Conservation (phyloP, 1,140 invertebrate genomes). For the Drosophila tani region DNA sequence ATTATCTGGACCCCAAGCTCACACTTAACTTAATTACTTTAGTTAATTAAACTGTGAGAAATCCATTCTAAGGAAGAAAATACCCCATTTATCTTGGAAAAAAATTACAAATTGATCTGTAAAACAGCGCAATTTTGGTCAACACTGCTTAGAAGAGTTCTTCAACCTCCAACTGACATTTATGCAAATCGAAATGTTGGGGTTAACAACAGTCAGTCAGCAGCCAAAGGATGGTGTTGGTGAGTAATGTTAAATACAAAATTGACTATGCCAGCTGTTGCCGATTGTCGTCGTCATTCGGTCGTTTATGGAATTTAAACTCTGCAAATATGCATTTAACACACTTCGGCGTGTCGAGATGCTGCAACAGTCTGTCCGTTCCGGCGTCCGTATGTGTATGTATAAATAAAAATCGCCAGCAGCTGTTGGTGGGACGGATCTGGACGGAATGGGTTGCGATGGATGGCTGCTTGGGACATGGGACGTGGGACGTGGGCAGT, state of each 20-base stretch:
- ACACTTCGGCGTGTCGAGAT: constrained; percentile 57
- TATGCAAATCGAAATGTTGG: constrained; percentile 67
- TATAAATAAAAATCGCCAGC: constrained; percentile 63
- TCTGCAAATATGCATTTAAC: constrained; percentile 69
- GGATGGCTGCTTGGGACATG: constrained; percentile 25
- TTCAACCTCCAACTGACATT: constrained; percentile 42
- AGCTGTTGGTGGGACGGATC: constrained; percentile 40
- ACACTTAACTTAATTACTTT: too few species aligned
- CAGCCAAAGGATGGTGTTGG: constrained; percentile 5
- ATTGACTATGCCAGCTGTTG: constrained; percentile 52
- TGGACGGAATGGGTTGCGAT: constrained; percentile 12
- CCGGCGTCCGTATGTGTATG: constrained; percentile 29
- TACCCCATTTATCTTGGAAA: neutral
- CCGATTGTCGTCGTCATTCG: constrained; percentile 57
- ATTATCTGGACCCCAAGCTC: too few species aligned
- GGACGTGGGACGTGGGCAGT: constrained; percentile 26
- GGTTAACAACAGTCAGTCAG: constrained; percentile 52
- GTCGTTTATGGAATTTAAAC: constrained; percentile 63
- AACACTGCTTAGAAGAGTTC: constrained; percentile 18
- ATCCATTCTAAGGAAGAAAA: too few species aligned
- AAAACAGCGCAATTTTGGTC: neutral
- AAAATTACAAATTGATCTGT: neutral
- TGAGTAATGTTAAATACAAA: constrained; percentile 49
- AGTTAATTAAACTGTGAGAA: too few species aligned
- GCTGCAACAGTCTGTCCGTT: constrained; percentile 28